Base-by-base conservation (phyloP, 2,888 invertebrate genomes). In the Napeogenes inachia region DNA sequence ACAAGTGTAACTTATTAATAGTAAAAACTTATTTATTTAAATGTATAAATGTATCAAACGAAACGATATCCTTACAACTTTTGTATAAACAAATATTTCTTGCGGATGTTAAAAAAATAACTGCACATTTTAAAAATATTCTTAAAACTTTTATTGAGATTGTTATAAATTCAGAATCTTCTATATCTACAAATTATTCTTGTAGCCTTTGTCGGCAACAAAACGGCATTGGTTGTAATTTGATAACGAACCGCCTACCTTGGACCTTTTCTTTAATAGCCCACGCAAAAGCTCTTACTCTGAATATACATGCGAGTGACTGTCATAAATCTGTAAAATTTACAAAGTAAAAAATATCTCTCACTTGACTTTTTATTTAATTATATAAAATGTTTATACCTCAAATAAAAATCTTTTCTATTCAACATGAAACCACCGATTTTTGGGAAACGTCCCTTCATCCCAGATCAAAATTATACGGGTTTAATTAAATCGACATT, bases 401-500 rank as follows among this genome's bases (percentile, higher is more conserved):
- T 8, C 8, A 50, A 13, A 13, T 47, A 47, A 47, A 47, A 4
- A n/a, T 47, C 47, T 21, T 47, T 47, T n/a, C 13, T 13, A 47
- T n/a, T 8, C n/a, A 4, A 47, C 8, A 50, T 30, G 12, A 50
- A 50, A 50, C 12, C 30, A 50, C 4, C 30, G 6, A 56, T 45
- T 38, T 59, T 54, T 57, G 30, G 62, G 57, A 57, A 59, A 54
- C 62, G 55, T 54, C 46, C 56, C 33, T 42, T 50, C 38, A 50
- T 71, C 75, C 76, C 70, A 72, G 75, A 77, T 80, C 81, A 82
- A 87, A 89, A 87, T 89, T 87, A 87, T 88, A 86, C 83, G 83
- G 84, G 84, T 88, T 89, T 89, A 89, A 90, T 89, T 88, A 89
- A 88, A 88, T 87, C 81, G 84, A 87, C 86, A 88, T 89, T 87